phyloP scores from a whole-genome alignment of 2,888 invertebrate genomes.

The Protodeltote pygarga region DNA sequence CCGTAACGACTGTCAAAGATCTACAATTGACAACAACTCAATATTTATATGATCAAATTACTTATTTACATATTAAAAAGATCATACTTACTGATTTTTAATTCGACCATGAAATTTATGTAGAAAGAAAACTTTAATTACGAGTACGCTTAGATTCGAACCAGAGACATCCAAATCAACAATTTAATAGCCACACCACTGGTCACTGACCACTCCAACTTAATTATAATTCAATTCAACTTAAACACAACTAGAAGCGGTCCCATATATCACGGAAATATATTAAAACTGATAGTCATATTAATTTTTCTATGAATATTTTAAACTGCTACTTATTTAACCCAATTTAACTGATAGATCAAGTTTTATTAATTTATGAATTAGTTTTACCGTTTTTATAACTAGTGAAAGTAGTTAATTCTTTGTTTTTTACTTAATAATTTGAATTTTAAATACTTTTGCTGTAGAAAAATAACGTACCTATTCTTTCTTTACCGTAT shows the following conservation, averaged over 20 bases:
- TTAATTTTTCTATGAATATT: conserved; percentile 62
- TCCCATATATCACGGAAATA: conserved; percentile 27
- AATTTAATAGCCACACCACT: background rate
- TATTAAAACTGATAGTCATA: conserved; percentile 35
- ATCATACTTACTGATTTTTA: no score
- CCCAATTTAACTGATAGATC: conserved; percentile 26
- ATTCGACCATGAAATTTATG: no score
- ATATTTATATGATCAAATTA: no score
- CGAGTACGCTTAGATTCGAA: no score
- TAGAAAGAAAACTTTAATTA: no score
- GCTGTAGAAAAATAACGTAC: background rate
- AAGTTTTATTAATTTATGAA: conserved; percentile 25
- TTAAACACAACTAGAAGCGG: conserved; percentile 8
- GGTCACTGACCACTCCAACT: background rate
- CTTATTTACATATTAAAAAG: no score
- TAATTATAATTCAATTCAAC: background rate
- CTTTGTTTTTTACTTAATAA: conserved; percentile 28
- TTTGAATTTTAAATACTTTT: conserved; percentile 11
- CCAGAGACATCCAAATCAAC: no score
- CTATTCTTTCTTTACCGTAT: no score
- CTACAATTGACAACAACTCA: no score
- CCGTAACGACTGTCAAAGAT: no score
- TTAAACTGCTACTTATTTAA: conserved; percentile 49
- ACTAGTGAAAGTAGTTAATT: conserved; percentile 28
- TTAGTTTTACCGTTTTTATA: conserved; percentile 29